Evolutionary conservation across 1,140 invertebrate species (phyloP).

Genomic region (Cotesia vestalis): DNA sequence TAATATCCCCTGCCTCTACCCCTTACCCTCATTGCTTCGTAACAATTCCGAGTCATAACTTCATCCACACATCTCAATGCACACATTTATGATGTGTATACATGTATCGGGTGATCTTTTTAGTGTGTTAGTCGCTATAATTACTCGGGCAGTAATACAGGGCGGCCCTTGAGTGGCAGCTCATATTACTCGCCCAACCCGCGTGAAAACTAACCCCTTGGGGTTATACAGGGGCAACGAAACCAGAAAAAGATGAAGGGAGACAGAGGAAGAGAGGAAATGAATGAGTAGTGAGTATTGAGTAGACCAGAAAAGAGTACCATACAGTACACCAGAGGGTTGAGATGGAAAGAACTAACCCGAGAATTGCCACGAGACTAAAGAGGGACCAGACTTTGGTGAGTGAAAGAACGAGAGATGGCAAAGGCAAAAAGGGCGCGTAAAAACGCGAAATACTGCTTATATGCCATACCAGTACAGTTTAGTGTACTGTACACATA

Average conservation of each 20-base stretch:
- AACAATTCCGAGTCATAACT: constrained; percentile 52
- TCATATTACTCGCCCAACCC: constrained; percentile 62
- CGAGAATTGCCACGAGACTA: constrained; percentile 37
- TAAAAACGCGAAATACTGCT: constrained; percentile 46
- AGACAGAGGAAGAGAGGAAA: too few relatives aligned
- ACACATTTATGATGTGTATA: constrained; percentile 24
- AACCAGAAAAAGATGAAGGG: too few relatives aligned
- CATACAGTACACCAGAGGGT: too few relatives aligned
- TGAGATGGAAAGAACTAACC: too few relatives aligned
- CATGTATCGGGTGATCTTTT: constrained; percentile 20
- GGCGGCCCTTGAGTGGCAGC: constrained; percentile 61
- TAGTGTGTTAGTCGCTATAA: constrained; percentile 50
- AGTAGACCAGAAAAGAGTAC: too few relatives aligned
- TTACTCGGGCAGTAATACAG: constrained; percentile 61
- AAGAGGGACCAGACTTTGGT: constrained; percentile 22
- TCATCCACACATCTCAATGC: constrained; percentile 39
- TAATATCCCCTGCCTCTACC: not conserved
- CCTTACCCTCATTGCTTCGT: constrained; percentile 39
- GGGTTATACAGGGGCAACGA: constrained; percentile 35
- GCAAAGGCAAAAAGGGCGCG: constrained; percentile 22
- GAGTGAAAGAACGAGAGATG: constrained; percentile 22
- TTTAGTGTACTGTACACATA: not conserved
- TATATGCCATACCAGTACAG: constrained; percentile 1
- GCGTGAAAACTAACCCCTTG: constrained; percentile 61
- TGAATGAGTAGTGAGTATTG: too few relatives aligned